Evolutionary conservation across 1,140 invertebrate species (phyloP).

Genomic region (Cydia splendana): DNA sequence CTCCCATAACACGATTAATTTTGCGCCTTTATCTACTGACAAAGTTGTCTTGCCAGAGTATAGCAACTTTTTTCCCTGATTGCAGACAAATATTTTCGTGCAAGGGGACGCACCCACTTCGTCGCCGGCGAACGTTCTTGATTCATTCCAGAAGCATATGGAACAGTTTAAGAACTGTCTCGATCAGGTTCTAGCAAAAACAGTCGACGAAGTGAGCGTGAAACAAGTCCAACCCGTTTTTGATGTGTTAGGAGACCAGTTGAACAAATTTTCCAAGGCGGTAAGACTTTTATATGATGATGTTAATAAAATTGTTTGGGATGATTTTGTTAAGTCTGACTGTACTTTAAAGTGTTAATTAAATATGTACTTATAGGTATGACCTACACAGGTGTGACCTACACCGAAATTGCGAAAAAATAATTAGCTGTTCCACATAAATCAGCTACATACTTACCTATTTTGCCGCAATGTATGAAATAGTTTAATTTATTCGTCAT

Average conservation of each 20-base stretch:
- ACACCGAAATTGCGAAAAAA: too few relatives aligned
- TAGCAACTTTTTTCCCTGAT: constrained; percentile 32
- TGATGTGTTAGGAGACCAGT: constrained; percentile 52
- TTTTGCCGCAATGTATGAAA: too few relatives aligned
- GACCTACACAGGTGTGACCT: too few relatives aligned
- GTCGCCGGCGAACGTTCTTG: constrained; percentile 43
- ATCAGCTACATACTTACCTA: too few relatives aligned
- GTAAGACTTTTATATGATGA: constrained; percentile 44
- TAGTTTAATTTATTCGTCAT: too few relatives aligned
- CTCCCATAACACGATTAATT: too few relatives aligned
- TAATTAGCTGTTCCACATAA: too few relatives aligned
- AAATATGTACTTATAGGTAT: too few relatives aligned
- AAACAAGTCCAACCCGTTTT: constrained; percentile 63
- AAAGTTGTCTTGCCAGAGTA: constrained; percentile 8
- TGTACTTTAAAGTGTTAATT: too few relatives aligned
- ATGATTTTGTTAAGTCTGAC: too few relatives aligned
- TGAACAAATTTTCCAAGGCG: constrained; percentile 62
- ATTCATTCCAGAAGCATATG: constrained; percentile 51
- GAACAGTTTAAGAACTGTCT: constrained; percentile 56
- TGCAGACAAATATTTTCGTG: constrained; percentile 51
- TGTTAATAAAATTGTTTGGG: too few relatives aligned
- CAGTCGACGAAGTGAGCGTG: constrained; percentile 52
- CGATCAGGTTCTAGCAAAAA: constrained; percentile 53
- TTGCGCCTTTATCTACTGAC: background rate
- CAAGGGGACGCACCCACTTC: constrained; percentile 42